phyloP scores from a whole-genome alignment of 30 jellyfish, hydroid and myxozoan genomes.

The Sanderia malayensis region DNA sequence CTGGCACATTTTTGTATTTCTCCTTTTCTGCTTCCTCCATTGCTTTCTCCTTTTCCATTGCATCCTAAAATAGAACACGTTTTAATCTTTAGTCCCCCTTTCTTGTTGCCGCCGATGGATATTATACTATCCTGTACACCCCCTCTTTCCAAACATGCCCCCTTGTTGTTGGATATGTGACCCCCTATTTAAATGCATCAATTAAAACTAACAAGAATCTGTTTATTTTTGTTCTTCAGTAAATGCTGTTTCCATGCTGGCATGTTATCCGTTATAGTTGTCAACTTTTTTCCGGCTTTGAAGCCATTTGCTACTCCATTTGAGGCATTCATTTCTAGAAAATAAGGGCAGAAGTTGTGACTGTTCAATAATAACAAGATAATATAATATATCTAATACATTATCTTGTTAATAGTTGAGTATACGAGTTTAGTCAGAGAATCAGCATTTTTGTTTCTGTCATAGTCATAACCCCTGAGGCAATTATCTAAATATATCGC shows the following conservation, averaged over 20 bases:
- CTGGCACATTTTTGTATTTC: constrained; percentile 60
- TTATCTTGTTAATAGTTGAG: no score
- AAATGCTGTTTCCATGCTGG: constrained; percentile 67
- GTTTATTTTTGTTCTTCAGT: constrained; percentile 43
- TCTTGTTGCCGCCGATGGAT: neutral
- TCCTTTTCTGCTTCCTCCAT: constrained; percentile 52
- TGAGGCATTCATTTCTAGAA: constrained; percentile 9
- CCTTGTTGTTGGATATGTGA: neutral
- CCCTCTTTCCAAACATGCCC: neutral
- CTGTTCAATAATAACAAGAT: no score
- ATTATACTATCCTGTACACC: no score
- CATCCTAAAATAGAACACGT: constrained; percentile 19
- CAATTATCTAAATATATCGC: no score
- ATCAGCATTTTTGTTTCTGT: no score
- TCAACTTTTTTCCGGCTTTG: constrained; percentile 9
- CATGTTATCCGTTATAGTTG: constrained; percentile 37
- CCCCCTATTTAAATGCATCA: neutral
- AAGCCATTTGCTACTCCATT: constrained; percentile 20
- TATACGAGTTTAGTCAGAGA: no score
- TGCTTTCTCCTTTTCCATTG: constrained; percentile 16
- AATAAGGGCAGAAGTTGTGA: no score
- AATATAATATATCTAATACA: no score
- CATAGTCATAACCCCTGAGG: no score
- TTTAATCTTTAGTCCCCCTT: neutral
- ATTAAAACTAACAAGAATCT: constrained; percentile 51